Evolutionary conservation across 92 coral and sea anemone genomes (phyloP), one percentile per base, ranked within the genome.

Genomic region (Parazoanthus darwini): DNA sequence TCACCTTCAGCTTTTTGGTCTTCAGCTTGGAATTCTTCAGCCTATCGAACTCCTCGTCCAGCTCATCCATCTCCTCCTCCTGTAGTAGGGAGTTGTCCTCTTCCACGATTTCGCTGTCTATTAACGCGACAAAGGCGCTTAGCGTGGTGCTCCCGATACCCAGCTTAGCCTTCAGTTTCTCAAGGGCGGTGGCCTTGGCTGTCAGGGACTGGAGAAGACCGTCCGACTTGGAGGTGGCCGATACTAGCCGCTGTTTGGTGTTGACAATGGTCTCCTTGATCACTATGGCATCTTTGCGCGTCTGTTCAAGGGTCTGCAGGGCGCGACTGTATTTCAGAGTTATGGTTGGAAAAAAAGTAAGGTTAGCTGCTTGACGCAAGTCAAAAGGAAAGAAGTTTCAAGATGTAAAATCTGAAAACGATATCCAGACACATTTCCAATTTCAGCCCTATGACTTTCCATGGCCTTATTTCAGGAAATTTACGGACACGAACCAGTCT

Each of bases 31-130:
- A 93, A 37, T 88, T 91, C 83, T 97, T 94, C 73, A 95, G 88
- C 79, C 96, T 94, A 81, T 97, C 99, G 79, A 95, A 97, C 89
- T 97, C 99, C 86, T 97, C 96, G 88, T 97, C 98, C 70, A 97
- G 51, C 85, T 97, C 98, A 81, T 95, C 98, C 71, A 90, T 67
- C 29, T 96, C 98, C 11, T 96, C 98, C 83, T 96, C 98, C 86
- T 94, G 90, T 82, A 97, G 82, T 23, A 97, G 89, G 36, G 92
- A 92, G 38, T 85, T 85, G 85, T 97, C 99, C 20, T 97, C 99
- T 18, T 95, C 98, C 35, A 95, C 99, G 56, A 97, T 97, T 71
- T 97, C 99, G 86, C 93, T 95, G 78, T 95, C 98, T 72, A 97
- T 97, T 85, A 97, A 82, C 13, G 97, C 99, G 8, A 96, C 93